Base-by-base conservation (phyloP, 2,797 vertebrate genomes). In the Anguilla megastoma region DNA sequence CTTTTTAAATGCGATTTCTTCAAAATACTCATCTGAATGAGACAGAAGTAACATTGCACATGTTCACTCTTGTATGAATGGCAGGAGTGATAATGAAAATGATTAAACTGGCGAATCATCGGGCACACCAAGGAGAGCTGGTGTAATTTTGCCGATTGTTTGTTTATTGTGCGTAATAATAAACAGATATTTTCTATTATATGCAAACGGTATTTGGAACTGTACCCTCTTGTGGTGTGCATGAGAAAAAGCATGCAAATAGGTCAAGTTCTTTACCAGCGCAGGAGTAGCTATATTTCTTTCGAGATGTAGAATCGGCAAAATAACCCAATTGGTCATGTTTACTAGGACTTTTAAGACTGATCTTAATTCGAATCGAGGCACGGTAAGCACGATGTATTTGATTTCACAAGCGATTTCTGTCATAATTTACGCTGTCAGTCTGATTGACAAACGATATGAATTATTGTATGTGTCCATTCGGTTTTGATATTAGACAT, bases 181-280 rank as follows among this genome's bases (percentile, higher is more conserved):
- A n/a, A 36, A 45, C 16, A 85, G 16, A 85, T 63, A 63, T 21
- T 54, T 56, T 58, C 14, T 10, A 41, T 16, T 41, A 27, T 7
- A 30, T 10, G 30, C 10, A 6, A 33, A 58, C 84, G 56, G 27
- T 21, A 24, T 10, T 82, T 48, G 79, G 50, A 82, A 63, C 66
- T 36, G 50, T 56, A 54, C 87, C 87, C 87, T 88, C 87, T 88
- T 85, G 87, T 88, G 87, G 87, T 56, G 33, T 50, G 50, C 84
- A 30, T 58, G 82, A 33, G 48, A 56, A 85, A 87, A 69, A 33
- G 82, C 50, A 88, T 79, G 52, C 52, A 74, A 88, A 85, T 21
- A 36, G 52, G 66, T 74, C 48, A 60, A 76, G 30, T n/a, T 41
- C 60, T 52, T 85, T 85, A 12, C 24, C 69, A 45, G 33, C n/a